Base-by-base conservation (phyloP, 2,888 invertebrate species). In the Xanthia togata region DNA sequence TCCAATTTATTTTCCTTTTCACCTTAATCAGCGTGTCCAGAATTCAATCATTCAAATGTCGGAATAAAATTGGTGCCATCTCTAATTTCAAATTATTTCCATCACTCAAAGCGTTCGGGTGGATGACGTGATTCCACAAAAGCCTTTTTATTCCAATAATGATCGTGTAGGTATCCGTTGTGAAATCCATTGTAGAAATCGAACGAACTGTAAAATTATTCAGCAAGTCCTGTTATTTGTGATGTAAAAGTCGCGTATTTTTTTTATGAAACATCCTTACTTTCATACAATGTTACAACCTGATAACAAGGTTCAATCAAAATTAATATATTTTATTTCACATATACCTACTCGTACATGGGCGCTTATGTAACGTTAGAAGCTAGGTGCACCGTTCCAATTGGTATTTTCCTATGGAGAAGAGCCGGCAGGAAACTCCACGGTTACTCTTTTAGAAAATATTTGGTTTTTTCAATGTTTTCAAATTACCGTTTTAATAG, bases 141-240 rank as follows among this genome's bases (percentile, higher is more conserved):
- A 63, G 23, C 47, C 38, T 72, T 82, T 81, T 76, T 31, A 69
- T 76, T 62, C 5, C 62, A 76, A n/a, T n/a, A n/a, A n/a, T n/a
- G n/a, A n/a, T n/a, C n/a, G n/a, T n/a, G n/a, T n/a, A n/a, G n/a
- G n/a, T n/a, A n/a, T n/a, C n/a, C n/a, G n/a, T n/a, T n/a, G n/a
- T n/a, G 50, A 73, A 83, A 78, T 76, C 75, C 72, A 81, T 81
- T 85, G 82, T 83, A 20, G 20, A 50, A 50, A 20, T 63, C 5
- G 62, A 77, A 69, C 78, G 80, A 81, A 74, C 79, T 79, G 81
- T 89, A 89, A 82, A 89, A 90, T 88, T 85, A 90, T 87, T 87
- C 88, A 87, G 70, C 44, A 72, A 71, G 62, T 67, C 70, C 70
- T 84, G 82, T 84, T 87, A 76, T 87, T 84, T 87, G 85, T 85